Evolutionary conservation across 2,888 invertebrate species (phyloP), one percentile per base, ranked within the genome.

Genomic region (Xestia xanthographa): DNA sequence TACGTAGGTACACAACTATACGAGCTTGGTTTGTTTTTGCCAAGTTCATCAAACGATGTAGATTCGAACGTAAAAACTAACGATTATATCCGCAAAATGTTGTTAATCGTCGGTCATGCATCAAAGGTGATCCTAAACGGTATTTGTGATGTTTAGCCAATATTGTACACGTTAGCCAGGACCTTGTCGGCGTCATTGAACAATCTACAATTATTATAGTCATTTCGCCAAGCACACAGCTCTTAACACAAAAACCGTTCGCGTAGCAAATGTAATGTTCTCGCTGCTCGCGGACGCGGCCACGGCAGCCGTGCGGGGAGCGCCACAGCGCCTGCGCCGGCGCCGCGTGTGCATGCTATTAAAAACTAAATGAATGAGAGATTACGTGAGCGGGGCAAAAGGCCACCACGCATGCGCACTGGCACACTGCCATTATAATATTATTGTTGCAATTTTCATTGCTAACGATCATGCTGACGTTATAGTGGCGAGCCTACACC

Each of bases 181-280:
- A 83, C 83, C 77, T 87, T 70, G 83, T 74, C 82, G 78, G 77
- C 82, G 75, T 83, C 79, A 83, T 85, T 88, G 77, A 88, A 63
- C 58, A 75, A 74, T 48, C 70, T 70, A 73, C 79, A 80, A 80
- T 75, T 77, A 80, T 75, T 77, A 83, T 38, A 58, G 73, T 67
- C 60, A 85, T 80, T 83, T 86, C 87, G 87, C 87, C 80, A 80
- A 80, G 86, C 84, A 78, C 60, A 72, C 50, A 69, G 63, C 65
- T 70, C 72, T 68, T 73, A 75, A 82, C 66, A 75, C 43, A 77
- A 70, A 78, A 83, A 79, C n/a, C 45, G 69, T 75, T 83, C 86
- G 87, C 87, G 82, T 58, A 79, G 86, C 86, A 69, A 82, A 70
- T 75, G 63, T 80, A 66, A 76, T 66, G 48, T 60, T 84, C 34